A percentile compares a stretch with the other conserved stretches of the same genome.
Evolutionary conservation across 2,113 vertebrate genomes (phyloP).

Genomic region (Agelaius phoeniceus): DNA sequence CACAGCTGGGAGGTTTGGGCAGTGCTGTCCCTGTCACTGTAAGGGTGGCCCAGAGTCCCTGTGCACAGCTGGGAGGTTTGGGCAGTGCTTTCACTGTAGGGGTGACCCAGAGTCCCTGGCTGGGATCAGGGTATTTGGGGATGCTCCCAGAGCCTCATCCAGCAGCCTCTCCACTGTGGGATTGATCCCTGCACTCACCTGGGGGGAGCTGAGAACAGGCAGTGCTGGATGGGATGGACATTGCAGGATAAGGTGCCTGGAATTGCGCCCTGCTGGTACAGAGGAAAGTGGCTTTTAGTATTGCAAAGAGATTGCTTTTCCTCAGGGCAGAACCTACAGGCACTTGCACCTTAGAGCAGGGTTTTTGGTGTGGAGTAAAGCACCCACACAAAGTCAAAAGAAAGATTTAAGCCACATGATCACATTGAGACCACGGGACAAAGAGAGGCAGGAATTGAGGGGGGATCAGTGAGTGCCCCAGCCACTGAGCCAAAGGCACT

Average conservation of each 20-base stretch:
- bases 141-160: fast-evolving
- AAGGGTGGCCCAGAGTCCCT: not conserved
- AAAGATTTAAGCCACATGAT: not conserved
- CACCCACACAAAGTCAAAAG: not conserved
- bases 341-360: not conserved
- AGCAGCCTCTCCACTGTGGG: not conserved
- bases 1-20: not conserved
- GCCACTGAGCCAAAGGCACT: not conserved
- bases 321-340: not conserved
- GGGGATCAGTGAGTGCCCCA: not conserved
- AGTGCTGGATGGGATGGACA: not conserved
- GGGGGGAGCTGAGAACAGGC: not conserved
- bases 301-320: not conserved
- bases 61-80: not conserved
- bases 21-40: not conserved
- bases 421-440: not conserved
- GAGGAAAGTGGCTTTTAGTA: not conserved
- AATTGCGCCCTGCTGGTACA: fast-evolving
- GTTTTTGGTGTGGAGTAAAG: not conserved
- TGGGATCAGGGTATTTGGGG: not conserved
- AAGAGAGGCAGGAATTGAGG: not conserved
- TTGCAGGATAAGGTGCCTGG: not conserved
- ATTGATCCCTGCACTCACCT: fast-evolving
- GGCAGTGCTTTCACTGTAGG: not conserved
- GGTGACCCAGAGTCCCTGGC: not conserved